Base-by-base conservation (phyloP, 2,888 invertebrate genomes). In the Xestia ashworthii region DNA sequence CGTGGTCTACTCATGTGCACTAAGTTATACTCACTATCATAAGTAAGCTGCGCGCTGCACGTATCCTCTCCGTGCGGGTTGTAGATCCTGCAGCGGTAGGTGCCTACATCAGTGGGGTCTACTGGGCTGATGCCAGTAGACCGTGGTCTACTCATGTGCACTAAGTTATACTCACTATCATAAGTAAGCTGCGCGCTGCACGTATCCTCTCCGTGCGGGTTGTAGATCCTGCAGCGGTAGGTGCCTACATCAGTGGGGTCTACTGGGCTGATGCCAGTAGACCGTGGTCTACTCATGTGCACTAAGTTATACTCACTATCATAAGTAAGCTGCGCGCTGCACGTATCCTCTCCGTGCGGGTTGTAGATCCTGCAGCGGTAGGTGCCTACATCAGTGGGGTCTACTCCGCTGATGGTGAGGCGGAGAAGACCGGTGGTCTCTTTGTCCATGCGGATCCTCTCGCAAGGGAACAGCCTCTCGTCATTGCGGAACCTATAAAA, bases 311-410 rank as follows among this genome's bases (percentile, higher is more conserved):
- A 95, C 97, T 97, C 91, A 98, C 98, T 98, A 91, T 99, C 98
- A 89, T 98, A 98, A 71, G 98, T 97, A 78, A 99, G 97, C 70
- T 98, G 97, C 2, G 98, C 98, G 79, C 98, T 97, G 91, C 99
- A 99, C 38, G 97, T 97, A 80, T 98, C 99, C 89, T 98, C 98
- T 0, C 99, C 99, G 90, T 98, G 98, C 14, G 98, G 98, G 95
- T 99, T 99, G 93, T 97, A 98, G 79, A 99, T 98, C 88, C 98
- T 97, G 90, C 99, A 98, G 71, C 97, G 97, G 96, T 99, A 99
- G 80, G 98, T 97, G 73, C 99, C 99, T 1, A 98, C 98, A 94
- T 99, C 99, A 73, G 97, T 97, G 66, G 98, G 98, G 91, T 98
- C 98, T 2, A 98, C 98, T 83, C 98, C 98, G 74, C 97, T 97